phyloP scores from a whole-genome alignment of 2,888 invertebrate genomes.

The Zaprionus obscuricornis region DNA sequence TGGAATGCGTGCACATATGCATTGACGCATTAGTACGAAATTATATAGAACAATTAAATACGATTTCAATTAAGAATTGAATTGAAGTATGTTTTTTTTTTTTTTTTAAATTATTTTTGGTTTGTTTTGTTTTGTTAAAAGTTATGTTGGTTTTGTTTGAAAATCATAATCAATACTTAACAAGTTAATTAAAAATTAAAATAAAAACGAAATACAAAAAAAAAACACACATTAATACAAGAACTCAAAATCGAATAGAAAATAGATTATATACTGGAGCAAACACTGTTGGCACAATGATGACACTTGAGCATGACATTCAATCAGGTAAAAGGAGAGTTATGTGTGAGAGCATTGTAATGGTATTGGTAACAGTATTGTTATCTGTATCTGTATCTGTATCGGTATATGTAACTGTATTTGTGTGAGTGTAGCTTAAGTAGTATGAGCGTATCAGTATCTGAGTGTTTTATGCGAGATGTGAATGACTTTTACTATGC shows the following conservation, averaged over 20 bases:
- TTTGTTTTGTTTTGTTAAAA: slow-evolving; percentile 36
- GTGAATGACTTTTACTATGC: slow-evolving; percentile 55
- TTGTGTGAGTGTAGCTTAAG: slow-evolving; percentile 47
- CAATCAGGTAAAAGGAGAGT: slow-evolving; percentile 38
- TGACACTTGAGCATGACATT: slow-evolving; percentile 65
- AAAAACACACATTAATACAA: slow-evolving; percentile 16
- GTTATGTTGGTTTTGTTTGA: slow-evolving; percentile 46
- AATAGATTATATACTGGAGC: slow-evolving; percentile 42
- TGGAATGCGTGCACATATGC: slow-evolving; percentile 85
- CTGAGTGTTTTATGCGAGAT: slow-evolving; percentile 30
- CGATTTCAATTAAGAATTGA: slow-evolving; percentile 76
- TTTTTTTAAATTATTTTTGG: slow-evolving; percentile 32
- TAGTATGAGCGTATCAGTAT: slow-evolving; percentile 56
- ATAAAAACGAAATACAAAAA: slow-evolving; percentile 41
- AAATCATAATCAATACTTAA: slow-evolving; percentile 40
- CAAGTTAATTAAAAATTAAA: slow-evolving; percentile 36
- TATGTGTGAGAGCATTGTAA: slow-evolving; percentile 48
- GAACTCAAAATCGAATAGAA: slow-evolving; percentile 20
- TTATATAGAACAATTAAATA: slow-evolving; percentile 84
- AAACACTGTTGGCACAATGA: slow-evolving; percentile 75
- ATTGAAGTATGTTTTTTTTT: slow-evolving; percentile 57
- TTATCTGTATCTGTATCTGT: slow-evolving; percentile 19
- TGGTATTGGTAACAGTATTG: slow-evolving; percentile 38
- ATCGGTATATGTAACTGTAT: slow-evolving; percentile 20
- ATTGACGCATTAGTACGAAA: slow-evolving; percentile 84